Base-by-base conservation (phyloP, 2,113 vertebrate genomes). In the Chaetops frenatus region DNA sequence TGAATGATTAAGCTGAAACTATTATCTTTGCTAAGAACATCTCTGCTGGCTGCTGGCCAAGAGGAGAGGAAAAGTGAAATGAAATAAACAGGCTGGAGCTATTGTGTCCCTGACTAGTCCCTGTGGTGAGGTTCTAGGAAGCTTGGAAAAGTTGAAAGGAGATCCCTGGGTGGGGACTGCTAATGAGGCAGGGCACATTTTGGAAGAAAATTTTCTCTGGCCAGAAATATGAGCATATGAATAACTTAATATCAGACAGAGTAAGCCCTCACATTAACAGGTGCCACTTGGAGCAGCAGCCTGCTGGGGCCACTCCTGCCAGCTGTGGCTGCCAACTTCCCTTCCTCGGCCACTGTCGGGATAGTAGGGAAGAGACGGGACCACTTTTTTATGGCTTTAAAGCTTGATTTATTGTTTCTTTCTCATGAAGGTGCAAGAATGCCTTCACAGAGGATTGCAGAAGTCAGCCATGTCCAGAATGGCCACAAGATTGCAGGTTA, bases 21-120 rank as follows among this genome's bases (percentile, higher is more conserved):
- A 93, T 93, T 93, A 88, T 96, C 96, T 94, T 88, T 89, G 76
- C 48, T 72, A 79, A 95, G 76, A 95, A 57, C 91, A 69, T 85
- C 57, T 95, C 70, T 42, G 57, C 65, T 88, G 96, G 95, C 92
- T 38, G 85, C 69, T 1, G 0, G 96, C 94, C 96, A 93, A 81
- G 74, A 1, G 2, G 21, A 87, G 86, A 96, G 95, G 93, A 93
- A 96, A 96, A 91, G 61, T 64, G 81, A 95, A 94, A 70, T 47
- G 90, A 95, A 95, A 94, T 92, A 94, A 96, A 93, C 73, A 87
- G 12, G 20, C 48, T 1, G 7, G 91, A 87, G 86, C 69, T 85
- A 64, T 91, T 93, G 81, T 92, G 90, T 92, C 96, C 78, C 78
- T 12, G 10, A 50, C 24, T 5, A 33, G 92, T 89, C 94, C 92